Evolutionary conservation across 2,113 vertebrate species (phyloP), one percentile per base, ranked within the genome.

Genomic region (Martes martes): DNA sequence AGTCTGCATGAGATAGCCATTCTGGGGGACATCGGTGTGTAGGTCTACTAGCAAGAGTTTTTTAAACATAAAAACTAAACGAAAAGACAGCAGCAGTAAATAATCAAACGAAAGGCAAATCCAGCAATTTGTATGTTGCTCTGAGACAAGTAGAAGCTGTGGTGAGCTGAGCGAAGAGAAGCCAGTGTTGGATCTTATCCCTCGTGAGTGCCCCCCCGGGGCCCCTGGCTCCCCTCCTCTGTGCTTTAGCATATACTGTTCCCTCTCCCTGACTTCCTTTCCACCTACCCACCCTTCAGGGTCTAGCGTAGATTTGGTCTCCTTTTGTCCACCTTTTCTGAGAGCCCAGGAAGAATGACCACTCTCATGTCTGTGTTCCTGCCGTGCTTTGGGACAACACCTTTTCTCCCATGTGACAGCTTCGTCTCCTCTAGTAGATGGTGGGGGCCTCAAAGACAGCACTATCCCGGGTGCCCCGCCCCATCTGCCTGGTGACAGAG

Each of bases 381-480:
- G 7, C 42, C 14, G 31, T 0, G 11, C 39, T 69, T 50, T 2
- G 69, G 6, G 36, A 21, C 28, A 6, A 4, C 6, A n/a, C 11
- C 14, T 6, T 57, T 2, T 18, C 4, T 50, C 61, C n/a, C 59
- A 0, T 4, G 6, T 10, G 9, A 55, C 11, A 4, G 8, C 36
- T 23, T 8, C 1, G 0, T 50, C 61, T 73, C 57, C 26, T 78
- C 45, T 55, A 0, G 3, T 0, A 4, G 65, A 14, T 1, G 14
- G n/a, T 4, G n/a, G 61, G 3, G 7, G 1, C 21, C 31, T 80
- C 39, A 28, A 2, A 23, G 36, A 19, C 5, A 4, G 59, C 1
- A 9, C 36, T 23, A 21, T 2, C 36, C n/a, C 47, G 1, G 1
- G 11, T 2, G 3, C 67, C 59, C 26, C 31, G 0, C 31, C 7